Percentiles rank a stretch among this genome's conserved stretches.
Conservation (phyloP, 2,888 invertebrate species). For the Brassicogethes aeneus region DNA sequence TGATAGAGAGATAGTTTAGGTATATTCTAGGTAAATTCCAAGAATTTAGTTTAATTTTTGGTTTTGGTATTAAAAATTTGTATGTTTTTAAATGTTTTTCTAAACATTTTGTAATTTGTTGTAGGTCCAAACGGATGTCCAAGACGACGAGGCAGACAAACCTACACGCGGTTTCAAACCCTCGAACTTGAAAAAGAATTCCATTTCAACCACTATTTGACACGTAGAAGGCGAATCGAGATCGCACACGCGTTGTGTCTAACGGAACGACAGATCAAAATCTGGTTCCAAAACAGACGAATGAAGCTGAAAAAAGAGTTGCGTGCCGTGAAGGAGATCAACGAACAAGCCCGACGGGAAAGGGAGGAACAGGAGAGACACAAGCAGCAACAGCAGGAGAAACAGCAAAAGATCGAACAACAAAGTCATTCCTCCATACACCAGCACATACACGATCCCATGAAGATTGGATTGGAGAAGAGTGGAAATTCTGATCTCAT, state of each 20-base stretch:
- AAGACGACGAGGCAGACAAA: constrained; percentile 88
- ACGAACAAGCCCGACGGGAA: constrained; percentile 86
- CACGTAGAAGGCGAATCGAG: constrained; percentile 91
- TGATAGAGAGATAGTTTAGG: too few relatives aligned
- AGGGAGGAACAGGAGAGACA: constrained; percentile 85
- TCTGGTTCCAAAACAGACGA: constrained; percentile 94
- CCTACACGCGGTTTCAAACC: constrained; percentile 97
- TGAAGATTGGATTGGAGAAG: constrained; percentile 66
- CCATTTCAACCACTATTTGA: constrained; percentile 96
- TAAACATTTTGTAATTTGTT: constrained; percentile 35
- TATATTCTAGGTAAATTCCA: background rate
- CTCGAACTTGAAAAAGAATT: constrained; percentile 97
- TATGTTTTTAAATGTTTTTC: constrained; percentile 17
- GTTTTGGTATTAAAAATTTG: too few relatives aligned
- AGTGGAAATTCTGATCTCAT: constrained; percentile 60
- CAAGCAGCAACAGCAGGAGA: constrained; percentile 84
- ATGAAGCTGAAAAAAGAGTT: constrained; percentile 97
- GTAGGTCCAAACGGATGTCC: constrained; percentile 94
- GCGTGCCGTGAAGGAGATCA: constrained; percentile 89
- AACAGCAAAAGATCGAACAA: constrained; percentile 67
- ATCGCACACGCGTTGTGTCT: constrained; percentile 94
- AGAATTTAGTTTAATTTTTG: constrained; percentile 1
- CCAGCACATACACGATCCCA: constrained; percentile 64
- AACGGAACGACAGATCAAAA: constrained; percentile 94
- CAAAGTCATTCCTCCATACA: constrained; percentile 53